Evolutionary conservation across 1,140 invertebrate genomes (phyloP).

Genomic region (Lasioglossum albipes): DNA sequence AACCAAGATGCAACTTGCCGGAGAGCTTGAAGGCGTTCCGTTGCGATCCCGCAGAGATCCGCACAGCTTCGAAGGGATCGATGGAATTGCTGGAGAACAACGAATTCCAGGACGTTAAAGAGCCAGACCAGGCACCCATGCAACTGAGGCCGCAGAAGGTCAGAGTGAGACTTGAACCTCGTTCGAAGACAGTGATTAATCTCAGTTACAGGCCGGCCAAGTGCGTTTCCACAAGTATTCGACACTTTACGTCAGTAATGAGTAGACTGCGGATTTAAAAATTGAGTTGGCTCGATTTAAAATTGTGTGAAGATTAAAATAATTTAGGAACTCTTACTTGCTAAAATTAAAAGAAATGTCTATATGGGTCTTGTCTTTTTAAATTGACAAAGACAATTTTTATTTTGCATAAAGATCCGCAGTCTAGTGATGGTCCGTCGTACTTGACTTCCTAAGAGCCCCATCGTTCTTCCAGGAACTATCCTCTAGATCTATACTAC

Average conservation of each 20-base stretch:
- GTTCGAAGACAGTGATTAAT: slow-evolving; percentile 77
- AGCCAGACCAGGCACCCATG: slow-evolving; percentile 74
- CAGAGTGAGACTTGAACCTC: slow-evolving; percentile 79
- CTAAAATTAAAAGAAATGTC: no score
- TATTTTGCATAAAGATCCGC: no score
- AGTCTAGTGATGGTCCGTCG: no score
- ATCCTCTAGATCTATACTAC: slow-evolving; percentile 96
- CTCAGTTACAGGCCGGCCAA: slow-evolving; percentile 82
- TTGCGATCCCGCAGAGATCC: slow-evolving; percentile 53
- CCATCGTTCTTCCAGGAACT: slow-evolving; percentile 83
- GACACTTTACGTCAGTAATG: no score
- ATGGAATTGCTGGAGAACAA: slow-evolving; percentile 58
- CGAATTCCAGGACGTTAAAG: slow-evolving; percentile 74
- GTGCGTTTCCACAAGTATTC: slow-evolving; percentile 34
- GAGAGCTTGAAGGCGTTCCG: slow-evolving; percentile 58
- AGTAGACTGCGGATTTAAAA: no score
- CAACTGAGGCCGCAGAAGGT: slow-evolving; percentile 83
- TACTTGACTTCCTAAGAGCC: not conserved
- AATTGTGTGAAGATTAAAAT: no score
- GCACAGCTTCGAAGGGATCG: slow-evolving; percentile 26
- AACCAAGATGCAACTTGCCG: slow-evolving; percentile 61
- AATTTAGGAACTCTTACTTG: no score
- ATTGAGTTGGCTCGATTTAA: no score
- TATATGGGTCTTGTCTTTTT: no score
- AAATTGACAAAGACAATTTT: no score